Conservation (phyloP, 1,140 invertebrate species). For the Apis cerana region DNA sequence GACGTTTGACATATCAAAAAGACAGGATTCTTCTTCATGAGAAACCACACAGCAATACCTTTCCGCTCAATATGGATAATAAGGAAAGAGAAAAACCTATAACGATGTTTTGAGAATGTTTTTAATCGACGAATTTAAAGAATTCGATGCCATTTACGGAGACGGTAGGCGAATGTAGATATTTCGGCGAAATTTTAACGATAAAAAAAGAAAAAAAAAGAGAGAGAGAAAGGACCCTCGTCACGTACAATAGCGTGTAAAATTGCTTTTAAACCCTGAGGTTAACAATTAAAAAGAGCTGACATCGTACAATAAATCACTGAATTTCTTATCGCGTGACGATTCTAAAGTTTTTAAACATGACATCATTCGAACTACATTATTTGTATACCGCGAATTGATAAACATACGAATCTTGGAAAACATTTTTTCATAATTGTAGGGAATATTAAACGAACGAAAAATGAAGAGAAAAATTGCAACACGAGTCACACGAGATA, state of each 20-base stretch:
- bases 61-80: conserved; percentile 78
- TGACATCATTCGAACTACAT: not conserved
- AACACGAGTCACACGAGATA: not conserved
- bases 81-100: conserved; percentile 31
- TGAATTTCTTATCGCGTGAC: not conserved
- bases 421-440: not conserved
- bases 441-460: not conserved
- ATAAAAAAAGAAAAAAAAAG: not conserved
- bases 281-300: not conserved
- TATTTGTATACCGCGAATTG: not conserved
- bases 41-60: conserved; percentile 76
- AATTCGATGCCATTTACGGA: conserved; percentile 2
- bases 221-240: too few relatives aligned
- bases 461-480: not conserved
- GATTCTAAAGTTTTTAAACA: conserved; percentile 14
- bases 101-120: conserved; percentile 60
- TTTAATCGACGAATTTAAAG: conserved; percentile 57
- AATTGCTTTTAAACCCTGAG: too few relatives aligned
- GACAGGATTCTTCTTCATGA: conserved; percentile 71
- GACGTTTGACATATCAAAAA: conserved; percentile 77
- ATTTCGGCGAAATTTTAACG: conserved; percentile 8
- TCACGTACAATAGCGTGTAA: not conserved
- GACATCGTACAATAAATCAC: not conserved
- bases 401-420: not conserved
- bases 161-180: conserved; percentile 34